Evolutionary conservation across 1,140 invertebrate genomes (phyloP).

Genomic region (Bombus sylvicola): DNA sequence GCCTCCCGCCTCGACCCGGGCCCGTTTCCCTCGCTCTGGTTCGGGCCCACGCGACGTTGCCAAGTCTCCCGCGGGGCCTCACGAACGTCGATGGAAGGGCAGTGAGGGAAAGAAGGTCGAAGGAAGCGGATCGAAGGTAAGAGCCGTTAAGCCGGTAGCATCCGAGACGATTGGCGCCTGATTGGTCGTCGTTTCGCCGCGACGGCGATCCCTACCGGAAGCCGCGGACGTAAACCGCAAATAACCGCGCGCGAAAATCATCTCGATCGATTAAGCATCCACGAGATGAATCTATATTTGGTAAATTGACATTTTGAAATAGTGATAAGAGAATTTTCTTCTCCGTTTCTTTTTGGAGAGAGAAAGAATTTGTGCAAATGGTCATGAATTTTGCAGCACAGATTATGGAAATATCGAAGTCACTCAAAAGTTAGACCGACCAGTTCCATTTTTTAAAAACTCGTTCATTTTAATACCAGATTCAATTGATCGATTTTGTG

Average conservation of each 20-base stretch:
- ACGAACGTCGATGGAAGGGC: slow-evolving; percentile 50
- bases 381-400: neutral
- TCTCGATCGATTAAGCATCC: neutral
- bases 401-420: neutral
- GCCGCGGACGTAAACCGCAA: slow-evolving; percentile 37
- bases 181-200: slow-evolving; percentile 61
- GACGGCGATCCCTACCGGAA: slow-evolving; percentile 33
- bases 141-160: slow-evolving; percentile 71
- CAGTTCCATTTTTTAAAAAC: too few relatives aligned
- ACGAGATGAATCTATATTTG: neutral
- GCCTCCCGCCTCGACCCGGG: slow-evolving; percentile 37
- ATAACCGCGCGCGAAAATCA: slow-evolving; percentile 17
- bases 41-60: slow-evolving; percentile 64
- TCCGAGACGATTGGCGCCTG: slow-evolving; percentile 68
- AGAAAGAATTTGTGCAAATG: neutral
- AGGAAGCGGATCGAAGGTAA: slow-evolving; percentile 60
- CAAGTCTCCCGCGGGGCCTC: slow-evolving; percentile 55
- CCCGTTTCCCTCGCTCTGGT: slow-evolving; percentile 54
- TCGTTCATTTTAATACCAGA: too few relatives aligned
- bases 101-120: slow-evolving; percentile 57
- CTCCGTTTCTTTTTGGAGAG: neutral
- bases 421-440: too few relatives aligned
- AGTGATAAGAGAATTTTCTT: neutral
- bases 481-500: too few relatives aligned
- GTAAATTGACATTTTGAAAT: too few relatives aligned